A percentile compares a stretch with the other conserved stretches of the same genome.
Conservation (phyloP, 2,888 invertebrate species). For the Isoperla grammatica region DNA sequence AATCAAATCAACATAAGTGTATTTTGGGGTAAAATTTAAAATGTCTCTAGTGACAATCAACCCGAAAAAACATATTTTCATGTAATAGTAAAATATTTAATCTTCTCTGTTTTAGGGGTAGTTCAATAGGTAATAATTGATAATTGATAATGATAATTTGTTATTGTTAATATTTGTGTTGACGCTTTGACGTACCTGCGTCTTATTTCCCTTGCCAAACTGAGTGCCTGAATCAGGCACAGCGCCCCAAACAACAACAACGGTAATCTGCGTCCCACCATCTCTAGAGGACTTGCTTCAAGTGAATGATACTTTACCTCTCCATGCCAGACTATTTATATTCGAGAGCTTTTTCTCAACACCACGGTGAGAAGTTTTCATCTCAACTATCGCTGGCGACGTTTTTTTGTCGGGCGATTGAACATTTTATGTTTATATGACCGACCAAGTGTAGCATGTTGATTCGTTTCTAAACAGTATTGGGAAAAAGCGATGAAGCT, state of each 20-base stretch:
- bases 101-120: too few relatives aligned
- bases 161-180: too few relatives aligned
- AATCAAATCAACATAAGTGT: too few relatives aligned
- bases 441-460: constrained; percentile 13
- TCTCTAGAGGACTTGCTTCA: background rate
- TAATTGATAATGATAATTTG: too few relatives aligned
- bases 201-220: constrained; percentile 21
- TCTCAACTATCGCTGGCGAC: constrained; percentile 4
- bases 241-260: constrained; percentile 11
- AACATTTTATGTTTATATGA: constrained; percentile 11
- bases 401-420: constrained; percentile 10
- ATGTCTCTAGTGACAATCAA: too few relatives aligned
- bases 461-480: constrained; percentile 11
- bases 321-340: constrained; percentile 15
- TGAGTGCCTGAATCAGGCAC: constrained; percentile 14
- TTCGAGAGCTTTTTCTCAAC: constrained; percentile 3
- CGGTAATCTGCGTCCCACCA: constrained; percentile 3
- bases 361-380: constrained; percentile 11
- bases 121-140: too few relatives aligned
- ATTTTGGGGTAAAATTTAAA: too few relatives aligned
- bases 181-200: constrained; percentile 8
- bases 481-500: constrained; percentile 9
- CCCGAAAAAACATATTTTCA: too few relatives aligned
- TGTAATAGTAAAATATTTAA: too few relatives aligned
- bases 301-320: constrained; percentile 14